Base-by-base conservation (phyloP, 2,797 vertebrate genomes). In the Chelon auratus region DNA sequence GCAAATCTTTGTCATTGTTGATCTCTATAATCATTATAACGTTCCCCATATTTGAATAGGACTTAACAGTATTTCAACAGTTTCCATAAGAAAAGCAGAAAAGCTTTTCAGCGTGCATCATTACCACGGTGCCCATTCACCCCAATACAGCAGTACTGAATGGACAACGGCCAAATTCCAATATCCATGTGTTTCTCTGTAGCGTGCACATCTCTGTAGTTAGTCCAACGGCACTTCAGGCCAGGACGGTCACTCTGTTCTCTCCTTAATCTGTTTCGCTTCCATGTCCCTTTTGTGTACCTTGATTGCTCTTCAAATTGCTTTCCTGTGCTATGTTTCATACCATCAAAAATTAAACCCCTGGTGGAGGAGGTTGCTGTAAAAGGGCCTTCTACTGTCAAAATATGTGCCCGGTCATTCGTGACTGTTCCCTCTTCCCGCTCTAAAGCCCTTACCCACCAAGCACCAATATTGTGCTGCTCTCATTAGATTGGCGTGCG, bases 221-320 rank as follows among this genome's bases (percentile, higher is more conserved):
- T 92, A 93, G 92, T 93, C 91, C 89, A 80, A 61, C 82, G 52
- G 65, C 87, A 84, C 53, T 89, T 87, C 81, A 81, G 75, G 73
- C 63, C 66, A 81, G 68, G 61, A 48, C 82, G 59, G 74, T 72
- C 73, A 81, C 81, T 88, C 86, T 71, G 80, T 90, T 87, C 82
- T 75, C 71, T 71, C 64, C 83, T 84, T 91, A 92, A 92, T 93
- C 91, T 90, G 88, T 82, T 84, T 91, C 79, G 62, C 81, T 90
- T 89, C 86, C 85, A 84, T 68, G 77, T 93, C 86, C 82, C 86
- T 82, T 93, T 93, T 93, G 91, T 94, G 89, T 89, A 89, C 86
- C 85, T 90, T 92, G 90, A 94, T 92, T 94, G 90, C 88, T 90
- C 91, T 88, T 93, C 84, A 92, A 93, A 92, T 92, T 92, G 88